phyloP scores from a whole-genome alignment of 2,113 vertebrate genomes.

The Gavia stellata region DNA sequence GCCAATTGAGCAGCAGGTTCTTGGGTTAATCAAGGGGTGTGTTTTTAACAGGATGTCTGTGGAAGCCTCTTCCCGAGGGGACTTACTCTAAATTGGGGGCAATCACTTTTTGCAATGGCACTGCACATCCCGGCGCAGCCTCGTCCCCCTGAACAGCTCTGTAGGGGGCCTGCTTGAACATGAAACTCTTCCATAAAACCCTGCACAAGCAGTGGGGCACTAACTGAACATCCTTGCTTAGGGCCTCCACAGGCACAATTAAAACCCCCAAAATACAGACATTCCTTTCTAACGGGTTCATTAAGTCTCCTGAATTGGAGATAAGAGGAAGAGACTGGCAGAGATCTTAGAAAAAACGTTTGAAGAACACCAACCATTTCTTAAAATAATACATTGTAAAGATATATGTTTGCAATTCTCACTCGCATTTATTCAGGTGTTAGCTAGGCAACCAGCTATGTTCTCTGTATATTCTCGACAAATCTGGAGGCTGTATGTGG shows the following conservation, averaged over 20 bases:
- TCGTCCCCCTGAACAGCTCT: neutral
- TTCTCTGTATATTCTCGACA: neutral
- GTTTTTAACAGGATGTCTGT: neutral
- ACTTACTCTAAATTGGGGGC: neutral
- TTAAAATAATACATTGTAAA: neutral
- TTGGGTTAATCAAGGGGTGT: neutral
- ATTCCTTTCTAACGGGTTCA: neutral
- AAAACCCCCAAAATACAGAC: neutral
- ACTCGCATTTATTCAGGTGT: conserved; percentile 19
- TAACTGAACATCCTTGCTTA: neutral
- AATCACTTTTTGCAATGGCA: neutral
- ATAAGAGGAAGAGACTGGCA: neutral
- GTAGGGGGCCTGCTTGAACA: neutral
- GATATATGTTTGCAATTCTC: neutral
- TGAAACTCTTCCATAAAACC: neutral
- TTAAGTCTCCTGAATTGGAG: neutral
- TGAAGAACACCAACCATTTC: neutral
- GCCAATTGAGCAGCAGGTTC: neutral
- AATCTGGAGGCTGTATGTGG: conserved; percentile 55
- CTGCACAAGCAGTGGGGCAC: neutral
- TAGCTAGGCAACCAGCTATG: conserved; percentile 58
- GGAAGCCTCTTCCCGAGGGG: neutral
- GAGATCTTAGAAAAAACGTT: neutral
- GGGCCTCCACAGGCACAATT: neutral
- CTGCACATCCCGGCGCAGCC: neutral